These are phyloP conservation scores for Myathropa florea DNA, from an alignment of 2,888 invertebrate species.

Conservation along the genomic window DNA sequence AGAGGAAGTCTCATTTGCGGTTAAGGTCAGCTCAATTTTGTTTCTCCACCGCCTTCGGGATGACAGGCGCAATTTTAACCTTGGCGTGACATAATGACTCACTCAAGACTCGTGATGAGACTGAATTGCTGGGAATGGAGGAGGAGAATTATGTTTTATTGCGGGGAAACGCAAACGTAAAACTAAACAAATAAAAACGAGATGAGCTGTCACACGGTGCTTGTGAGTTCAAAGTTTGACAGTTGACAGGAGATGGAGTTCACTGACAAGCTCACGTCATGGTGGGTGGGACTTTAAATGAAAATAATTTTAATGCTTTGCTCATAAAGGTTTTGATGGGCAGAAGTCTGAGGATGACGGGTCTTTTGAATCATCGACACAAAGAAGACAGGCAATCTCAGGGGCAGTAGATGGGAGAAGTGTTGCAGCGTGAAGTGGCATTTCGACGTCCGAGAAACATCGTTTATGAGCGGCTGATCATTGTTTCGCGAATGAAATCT, in stretches of 20 bases:
- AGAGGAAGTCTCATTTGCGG: slow-evolving; percentile 34
- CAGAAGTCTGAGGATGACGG: neutral
- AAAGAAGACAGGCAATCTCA: no score
- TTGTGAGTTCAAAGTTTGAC: neutral
- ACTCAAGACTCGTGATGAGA: neutral
- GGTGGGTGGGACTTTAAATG: neutral
- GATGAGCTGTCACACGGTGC: neutral
- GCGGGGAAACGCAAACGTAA: neutral
- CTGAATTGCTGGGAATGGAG: neutral
- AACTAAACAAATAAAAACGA: neutral
- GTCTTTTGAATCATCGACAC: no score
- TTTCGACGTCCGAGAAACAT: no score
- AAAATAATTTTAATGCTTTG: neutral
- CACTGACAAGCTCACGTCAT: neutral
- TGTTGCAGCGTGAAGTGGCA: no score
- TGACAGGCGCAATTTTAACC: neutral
- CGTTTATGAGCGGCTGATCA: no score
- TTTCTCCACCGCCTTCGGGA: neutral
- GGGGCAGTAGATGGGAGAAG: no score
- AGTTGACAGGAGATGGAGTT: neutral
- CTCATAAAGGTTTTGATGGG: neutral
- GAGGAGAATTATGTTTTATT: neutral
- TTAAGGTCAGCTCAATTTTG: slow-evolving; percentile 33
- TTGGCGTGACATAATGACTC: neutral
- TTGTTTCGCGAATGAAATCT: no score